Conservation (phyloP, 2,888 invertebrate species). For the Uloborus plumipes region DNA sequence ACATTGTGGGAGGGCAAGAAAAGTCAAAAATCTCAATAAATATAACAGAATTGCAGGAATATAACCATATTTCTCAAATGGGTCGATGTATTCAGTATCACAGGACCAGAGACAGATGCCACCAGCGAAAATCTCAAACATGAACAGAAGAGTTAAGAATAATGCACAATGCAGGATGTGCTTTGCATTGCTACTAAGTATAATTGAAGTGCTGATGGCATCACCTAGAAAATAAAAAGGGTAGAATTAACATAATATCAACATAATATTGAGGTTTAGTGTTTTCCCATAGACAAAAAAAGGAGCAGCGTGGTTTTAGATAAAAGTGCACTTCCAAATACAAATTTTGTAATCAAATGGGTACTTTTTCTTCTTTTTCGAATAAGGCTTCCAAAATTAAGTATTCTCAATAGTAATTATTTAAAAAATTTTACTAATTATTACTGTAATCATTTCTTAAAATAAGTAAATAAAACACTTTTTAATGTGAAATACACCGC, state of each 20-base stretch:
- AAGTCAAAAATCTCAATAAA: constrained; percentile 82
- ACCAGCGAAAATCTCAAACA: constrained; percentile 63
- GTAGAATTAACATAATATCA: neutral
- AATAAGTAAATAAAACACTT: too few species aligned
- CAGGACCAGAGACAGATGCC: constrained; percentile 62
- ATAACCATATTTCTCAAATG: constrained; percentile 86
- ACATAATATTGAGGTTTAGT: neutral
- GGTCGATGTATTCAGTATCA: constrained; percentile 74
- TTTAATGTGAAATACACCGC: too few species aligned
- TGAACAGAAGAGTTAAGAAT: constrained; percentile 60
- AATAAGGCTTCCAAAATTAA: too few species aligned
- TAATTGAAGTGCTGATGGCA: constrained; percentile 27
- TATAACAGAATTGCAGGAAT: constrained; percentile 82
- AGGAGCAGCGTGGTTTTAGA: too few species aligned
- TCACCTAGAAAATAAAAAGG: constrained; percentile 39
- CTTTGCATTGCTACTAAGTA: constrained; percentile 62
- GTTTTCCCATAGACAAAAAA: too few species aligned
- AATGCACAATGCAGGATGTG: constrained; percentile 66
- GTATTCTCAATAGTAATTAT: too few species aligned
- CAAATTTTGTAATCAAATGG: too few species aligned
- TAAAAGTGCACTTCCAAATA: too few species aligned
- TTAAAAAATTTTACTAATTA: too few species aligned
- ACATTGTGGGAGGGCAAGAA: constrained; percentile 88
- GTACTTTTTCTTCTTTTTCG: too few species aligned
- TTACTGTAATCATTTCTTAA: too few species aligned